phyloP scores from a whole-genome alignment of 2,797 vertebrate species.

The Tinamus major region DNA sequence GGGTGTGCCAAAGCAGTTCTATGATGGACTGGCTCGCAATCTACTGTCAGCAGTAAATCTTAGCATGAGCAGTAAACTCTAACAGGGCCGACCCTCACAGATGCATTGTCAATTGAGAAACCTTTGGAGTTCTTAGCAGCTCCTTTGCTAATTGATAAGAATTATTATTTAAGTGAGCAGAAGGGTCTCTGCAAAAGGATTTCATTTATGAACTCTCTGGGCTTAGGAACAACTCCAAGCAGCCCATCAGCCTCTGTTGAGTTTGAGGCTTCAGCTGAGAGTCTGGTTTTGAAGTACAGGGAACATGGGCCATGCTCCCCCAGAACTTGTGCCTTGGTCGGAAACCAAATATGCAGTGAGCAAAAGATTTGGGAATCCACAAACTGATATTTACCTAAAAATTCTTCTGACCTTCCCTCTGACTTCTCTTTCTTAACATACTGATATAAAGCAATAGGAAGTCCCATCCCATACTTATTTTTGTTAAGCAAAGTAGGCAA shows the following conservation, averaged over 20 bases:
- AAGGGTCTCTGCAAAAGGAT: neutral
- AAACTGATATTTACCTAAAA: neutral
- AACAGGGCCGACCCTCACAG: neutral
- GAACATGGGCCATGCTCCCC: neutral
- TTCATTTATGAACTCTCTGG: neutral
- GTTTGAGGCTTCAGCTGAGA: neutral
- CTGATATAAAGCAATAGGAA: neutral
- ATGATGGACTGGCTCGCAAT: no score
- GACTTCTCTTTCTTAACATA: neutral
- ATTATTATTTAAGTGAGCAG: neutral
- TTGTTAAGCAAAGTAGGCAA: neutral
- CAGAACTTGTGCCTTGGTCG: neutral
- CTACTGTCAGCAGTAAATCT: no score
- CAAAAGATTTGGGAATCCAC: neutral
- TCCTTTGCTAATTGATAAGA: neutral
- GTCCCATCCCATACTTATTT: neutral
- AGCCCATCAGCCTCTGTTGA: neutral
- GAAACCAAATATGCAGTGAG: neutral
- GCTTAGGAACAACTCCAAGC: neutral
- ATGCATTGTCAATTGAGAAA: neutral
- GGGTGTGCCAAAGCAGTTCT: neutral
- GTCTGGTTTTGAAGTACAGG: neutral
- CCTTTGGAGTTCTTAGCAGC: neutral
- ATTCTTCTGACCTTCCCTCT: neutral
- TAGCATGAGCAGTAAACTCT: neutral